These are phyloP conservation scores for Lacerta bilineata DNA, from an alignment of 2,797 vertebrate species.

Conservation along the genomic window DNA sequence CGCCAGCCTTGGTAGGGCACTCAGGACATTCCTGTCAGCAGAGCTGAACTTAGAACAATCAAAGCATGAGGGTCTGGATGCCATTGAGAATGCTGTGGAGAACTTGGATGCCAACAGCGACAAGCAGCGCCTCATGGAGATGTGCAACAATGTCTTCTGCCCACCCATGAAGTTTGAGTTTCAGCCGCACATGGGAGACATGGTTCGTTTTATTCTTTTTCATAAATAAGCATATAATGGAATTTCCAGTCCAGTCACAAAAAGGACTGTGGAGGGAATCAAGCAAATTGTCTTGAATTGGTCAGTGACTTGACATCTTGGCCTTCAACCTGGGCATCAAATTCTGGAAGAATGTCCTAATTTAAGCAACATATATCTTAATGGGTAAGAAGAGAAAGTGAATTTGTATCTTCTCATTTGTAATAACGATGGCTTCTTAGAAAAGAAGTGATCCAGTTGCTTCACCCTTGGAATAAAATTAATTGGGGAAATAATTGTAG, in stretches of 20 bases:
- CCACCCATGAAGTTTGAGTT: constrained; percentile 97
- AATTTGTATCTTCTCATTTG: neutral
- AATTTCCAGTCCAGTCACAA: neutral
- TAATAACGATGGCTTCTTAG: too few relatives aligned
- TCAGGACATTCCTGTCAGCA: constrained; percentile 96
- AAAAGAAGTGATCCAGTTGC: neutral
- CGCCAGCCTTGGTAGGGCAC: constrained; percentile 93
- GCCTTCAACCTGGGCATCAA: neutral
- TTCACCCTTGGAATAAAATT: neutral
- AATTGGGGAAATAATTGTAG: neutral
- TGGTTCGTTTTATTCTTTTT: constrained; percentile 81
- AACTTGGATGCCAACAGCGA: constrained; percentile 94
- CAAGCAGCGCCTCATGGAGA: constrained; percentile 98
- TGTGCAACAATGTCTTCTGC: constrained; percentile 98
- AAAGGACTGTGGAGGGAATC: neutral
- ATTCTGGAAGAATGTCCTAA: neutral
- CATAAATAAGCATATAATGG: neutral
- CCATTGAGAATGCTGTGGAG: constrained; percentile 93
- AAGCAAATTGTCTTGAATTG: neutral
- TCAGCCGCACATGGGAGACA: constrained; percentile 98
- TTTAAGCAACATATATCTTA: neutral
- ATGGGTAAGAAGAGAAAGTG: neutral
- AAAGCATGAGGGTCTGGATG: constrained; percentile 93
- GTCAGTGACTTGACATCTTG: neutral
- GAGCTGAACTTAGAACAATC: constrained; percentile 96